A percentile compares a stretch with the other conserved stretches of the same genome.
Conservation (phyloP, 2,888 invertebrate genomes). For the Bimastos eiseni region DNA sequence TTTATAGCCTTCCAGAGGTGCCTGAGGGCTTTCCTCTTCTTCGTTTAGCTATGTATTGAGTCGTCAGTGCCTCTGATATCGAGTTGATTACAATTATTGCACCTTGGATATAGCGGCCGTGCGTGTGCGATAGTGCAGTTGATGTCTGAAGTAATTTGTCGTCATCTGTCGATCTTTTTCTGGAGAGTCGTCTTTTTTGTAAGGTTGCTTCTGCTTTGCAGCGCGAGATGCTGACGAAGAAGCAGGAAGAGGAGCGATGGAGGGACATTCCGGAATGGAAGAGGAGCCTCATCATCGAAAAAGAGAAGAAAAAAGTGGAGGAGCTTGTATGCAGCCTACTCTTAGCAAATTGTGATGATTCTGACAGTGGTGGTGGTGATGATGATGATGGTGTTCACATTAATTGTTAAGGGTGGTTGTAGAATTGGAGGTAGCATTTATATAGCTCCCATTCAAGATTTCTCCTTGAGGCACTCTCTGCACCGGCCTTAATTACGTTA, state of each 20-base stretch:
- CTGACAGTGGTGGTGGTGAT: not conserved
- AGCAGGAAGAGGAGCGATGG: slow-evolving; percentile 44
- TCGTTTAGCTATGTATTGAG: too few relatives aligned
- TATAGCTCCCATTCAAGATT: too few relatives aligned
- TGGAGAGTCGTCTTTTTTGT: not conserved
- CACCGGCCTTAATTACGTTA: too few relatives aligned
- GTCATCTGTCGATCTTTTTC: not conserved
- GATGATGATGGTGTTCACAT: not conserved
- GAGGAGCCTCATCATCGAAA: slow-evolving; percentile 41
- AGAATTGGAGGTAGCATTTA: too few relatives aligned
- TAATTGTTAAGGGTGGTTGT: not conserved
- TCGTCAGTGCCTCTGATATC: too few relatives aligned
- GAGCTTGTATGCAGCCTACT: slow-evolving; percentile 19
- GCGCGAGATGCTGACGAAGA: slow-evolving; percentile 26
- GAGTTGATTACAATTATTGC: too few relatives aligned
- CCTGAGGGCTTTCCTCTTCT: too few relatives aligned
- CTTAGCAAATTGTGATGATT: not conserved
- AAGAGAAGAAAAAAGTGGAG: slow-evolving; percentile 34
- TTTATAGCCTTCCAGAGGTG: too few relatives aligned
- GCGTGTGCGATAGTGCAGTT: not conserved
- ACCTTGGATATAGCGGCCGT: not conserved
- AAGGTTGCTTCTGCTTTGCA: not conserved
- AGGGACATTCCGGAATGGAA: slow-evolving; percentile 46
- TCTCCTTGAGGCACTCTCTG: too few relatives aligned
- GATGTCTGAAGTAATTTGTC: not conserved